Evolutionary conservation across 2,797 vertebrate species (phyloP), one percentile per base, ranked within the genome.

Genomic region (Girardinus metallicus): DNA sequence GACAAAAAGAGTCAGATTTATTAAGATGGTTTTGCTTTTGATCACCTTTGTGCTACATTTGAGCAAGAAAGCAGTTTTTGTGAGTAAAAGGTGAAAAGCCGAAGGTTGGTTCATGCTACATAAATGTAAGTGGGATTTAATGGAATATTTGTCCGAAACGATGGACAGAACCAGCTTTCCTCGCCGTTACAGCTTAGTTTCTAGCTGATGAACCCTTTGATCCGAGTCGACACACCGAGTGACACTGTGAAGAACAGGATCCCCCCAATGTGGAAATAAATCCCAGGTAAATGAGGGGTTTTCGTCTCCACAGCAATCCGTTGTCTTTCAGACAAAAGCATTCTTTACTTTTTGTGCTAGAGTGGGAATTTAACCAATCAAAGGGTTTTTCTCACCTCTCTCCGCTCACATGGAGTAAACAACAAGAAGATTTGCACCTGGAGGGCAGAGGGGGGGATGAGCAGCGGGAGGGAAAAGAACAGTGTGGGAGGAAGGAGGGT

Each of bases 391-490:
- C 87, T 76, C 79, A 75, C 80, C 49, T 76, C 7, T 5, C 72
- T 86, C 83, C 83, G 60, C 85, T 93, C 81, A 79, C 83, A 55
- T 71, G 75, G 44, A 80, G 86, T 89, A 88, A 94, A 93, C 88
- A 93, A 88, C 90, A 90, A 51, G 87, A 87, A 83, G 80, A 85
- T 82, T 88, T 93, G 80, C 92, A 92, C 90, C 92, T 92, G 87
- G 79, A 87, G 91, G 92, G 89, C 83, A 77, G 44, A 71, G 84
- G 71, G 84, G 71, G 51, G 84, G 90, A 86, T 87, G 79, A 85
- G 64, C 80, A 82, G 84, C 72, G 5, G 84, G 89, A 81, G 76
- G 85, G 73, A 62, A 57, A 23, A 75, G 81, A 71, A 46, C 79
- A 21, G 72, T 47, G 36, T 26, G 66, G 71, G 60, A 77, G 74